Percentiles rank a stretch among this genome's conserved stretches.
Conservation (phyloP, 2,888 invertebrate genomes). For the Temnothorax rugatulus region DNA sequence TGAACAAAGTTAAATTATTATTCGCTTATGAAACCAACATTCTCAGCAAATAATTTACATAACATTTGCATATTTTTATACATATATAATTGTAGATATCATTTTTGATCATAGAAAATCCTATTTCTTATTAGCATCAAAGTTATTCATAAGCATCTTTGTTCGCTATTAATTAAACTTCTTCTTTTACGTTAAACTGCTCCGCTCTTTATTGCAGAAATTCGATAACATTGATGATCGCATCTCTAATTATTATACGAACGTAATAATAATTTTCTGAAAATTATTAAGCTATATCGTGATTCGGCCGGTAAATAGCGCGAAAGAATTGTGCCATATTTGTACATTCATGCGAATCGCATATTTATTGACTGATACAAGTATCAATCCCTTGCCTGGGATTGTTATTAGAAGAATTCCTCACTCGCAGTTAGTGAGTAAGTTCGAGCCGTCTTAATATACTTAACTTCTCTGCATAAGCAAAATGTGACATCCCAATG, state of each 20-base stretch:
- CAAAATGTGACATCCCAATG: background rate
- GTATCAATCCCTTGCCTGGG: background rate
- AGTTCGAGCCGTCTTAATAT: background rate
- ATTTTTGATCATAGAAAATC: background rate
- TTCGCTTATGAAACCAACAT: background rate
- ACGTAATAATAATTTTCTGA: background rate
- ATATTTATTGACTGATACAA: constrained; percentile 31
- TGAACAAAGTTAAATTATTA: background rate
- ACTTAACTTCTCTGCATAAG: background rate
- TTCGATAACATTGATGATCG: background rate
- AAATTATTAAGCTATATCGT: background rate
- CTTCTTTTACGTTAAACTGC: background rate
- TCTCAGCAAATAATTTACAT: background rate
- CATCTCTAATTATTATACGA: background rate
- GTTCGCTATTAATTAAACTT: background rate
- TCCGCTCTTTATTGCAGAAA: background rate
- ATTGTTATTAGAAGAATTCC: background rate
- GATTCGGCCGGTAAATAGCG: background rate
- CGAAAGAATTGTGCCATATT: constrained; percentile 1
- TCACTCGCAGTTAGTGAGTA: background rate
- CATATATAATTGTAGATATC: background rate
- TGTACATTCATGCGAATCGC: background rate
- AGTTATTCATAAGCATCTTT: background rate
- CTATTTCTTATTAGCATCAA: background rate
- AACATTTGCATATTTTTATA: background rate